Conservation (phyloP, 2,888 invertebrate genomes). For the Lacanobia oleracea region DNA sequence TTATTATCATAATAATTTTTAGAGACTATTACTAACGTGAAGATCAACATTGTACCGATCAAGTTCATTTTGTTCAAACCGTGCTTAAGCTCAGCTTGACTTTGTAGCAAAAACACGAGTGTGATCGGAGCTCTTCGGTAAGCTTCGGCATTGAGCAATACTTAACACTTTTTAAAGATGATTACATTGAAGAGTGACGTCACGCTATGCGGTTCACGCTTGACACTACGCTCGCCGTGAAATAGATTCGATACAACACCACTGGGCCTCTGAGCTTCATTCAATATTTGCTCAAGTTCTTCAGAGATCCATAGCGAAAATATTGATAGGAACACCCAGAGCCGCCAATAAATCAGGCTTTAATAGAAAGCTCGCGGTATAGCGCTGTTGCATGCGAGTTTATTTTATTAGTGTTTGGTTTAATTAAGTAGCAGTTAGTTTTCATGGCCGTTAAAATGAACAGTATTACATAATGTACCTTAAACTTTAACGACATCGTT, state of each 20-base stretch:
- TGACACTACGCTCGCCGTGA: constrained; percentile 35
- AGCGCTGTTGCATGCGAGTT: neutral
- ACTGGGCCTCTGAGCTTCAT: constrained; percentile 9
- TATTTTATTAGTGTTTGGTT: neutral
- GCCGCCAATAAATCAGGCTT: neutral
- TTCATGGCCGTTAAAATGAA: neutral
- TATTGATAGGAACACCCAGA: neutral
- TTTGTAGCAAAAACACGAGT: constrained; percentile 12
- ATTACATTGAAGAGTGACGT: constrained; percentile 28
- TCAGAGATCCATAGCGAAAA: constrained; percentile 12
- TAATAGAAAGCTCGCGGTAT: neutral
- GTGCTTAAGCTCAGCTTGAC: constrained; percentile 1
- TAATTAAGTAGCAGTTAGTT: neutral
- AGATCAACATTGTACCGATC: neutral
- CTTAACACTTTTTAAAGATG: neutral
- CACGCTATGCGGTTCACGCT: constrained; percentile 38
- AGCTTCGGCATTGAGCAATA: constrained; percentile 17
- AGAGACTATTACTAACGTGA: constrained; percentile 1
- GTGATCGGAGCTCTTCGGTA: constrained; percentile 14
- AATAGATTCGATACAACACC: constrained; percentile 52
- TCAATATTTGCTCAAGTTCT: constrained; percentile 50
- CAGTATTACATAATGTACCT: neutral
- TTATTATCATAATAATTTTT: neutral
- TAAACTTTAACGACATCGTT: constrained; percentile 9
- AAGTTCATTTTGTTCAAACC: neutral